Percentiles rank a stretch among this genome's conserved stretches.
These are phyloP conservation scores for Schizopygopsis malacanthus DNA, from an alignment of 2,797 vertebrate species.

Conservation along the genomic window DNA sequence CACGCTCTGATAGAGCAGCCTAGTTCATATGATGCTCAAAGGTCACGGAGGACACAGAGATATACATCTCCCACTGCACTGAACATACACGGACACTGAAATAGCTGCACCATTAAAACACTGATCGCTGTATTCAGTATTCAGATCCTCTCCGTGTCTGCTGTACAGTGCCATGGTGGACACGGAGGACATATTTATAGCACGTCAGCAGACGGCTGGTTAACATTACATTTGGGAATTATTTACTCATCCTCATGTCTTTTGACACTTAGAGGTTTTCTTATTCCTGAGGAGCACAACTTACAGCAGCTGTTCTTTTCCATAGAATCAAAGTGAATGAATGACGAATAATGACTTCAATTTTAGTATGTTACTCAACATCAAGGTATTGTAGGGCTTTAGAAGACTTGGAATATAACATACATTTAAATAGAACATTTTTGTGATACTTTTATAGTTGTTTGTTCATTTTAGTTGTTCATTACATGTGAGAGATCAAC, in stretches of 20 bases:
- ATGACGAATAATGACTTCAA: too few species aligned
- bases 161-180: background rate
- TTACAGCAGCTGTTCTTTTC: too few species aligned
- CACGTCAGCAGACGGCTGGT: background rate
- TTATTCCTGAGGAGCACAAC: too few species aligned
- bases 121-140: background rate
- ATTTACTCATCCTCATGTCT: background rate
- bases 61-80: constrained; percentile 15
- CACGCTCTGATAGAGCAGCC: background rate
- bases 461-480: too few species aligned
- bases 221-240: background rate
- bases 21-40: background rate
- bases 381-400: too few species aligned
- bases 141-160: background rate
- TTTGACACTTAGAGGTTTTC: background rate
- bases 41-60: background rate
- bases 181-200: constrained; percentile 1
- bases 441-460: too few species aligned
- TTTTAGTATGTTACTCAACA: too few species aligned
- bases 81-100: constrained; percentile 2
- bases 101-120: constrained; percentile 36
- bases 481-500: too few species aligned
- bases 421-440: too few species aligned
- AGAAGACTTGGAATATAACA: too few species aligned
- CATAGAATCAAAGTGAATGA: too few species aligned